Evolutionary conservation across 2,113 vertebrate genomes (phyloP).

Genomic region (Machaerirhynchus nigripectus): DNA sequence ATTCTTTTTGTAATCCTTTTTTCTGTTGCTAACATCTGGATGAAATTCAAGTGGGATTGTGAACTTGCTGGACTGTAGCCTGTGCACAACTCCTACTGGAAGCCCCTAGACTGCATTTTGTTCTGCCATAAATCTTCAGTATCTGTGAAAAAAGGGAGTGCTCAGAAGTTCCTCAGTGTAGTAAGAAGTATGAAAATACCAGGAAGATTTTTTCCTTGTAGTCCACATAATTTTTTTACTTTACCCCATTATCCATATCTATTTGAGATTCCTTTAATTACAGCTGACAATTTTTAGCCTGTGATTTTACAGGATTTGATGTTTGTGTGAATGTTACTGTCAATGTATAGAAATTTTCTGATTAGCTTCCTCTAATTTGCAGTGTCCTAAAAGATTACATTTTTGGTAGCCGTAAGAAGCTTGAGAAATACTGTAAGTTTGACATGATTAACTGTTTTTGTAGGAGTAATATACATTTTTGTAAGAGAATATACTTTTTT

Average conservation of each 20-base stretch:
- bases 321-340: neutral
- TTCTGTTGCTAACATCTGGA: constrained; percentile 43
- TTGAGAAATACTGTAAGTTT: neutral
- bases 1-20: constrained; percentile 23
- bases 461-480: neutral
- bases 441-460: neutral
- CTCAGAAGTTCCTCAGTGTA: neutral
- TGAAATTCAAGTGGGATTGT: constrained; percentile 38
- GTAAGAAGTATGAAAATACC: neutral
- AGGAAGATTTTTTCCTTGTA: neutral
- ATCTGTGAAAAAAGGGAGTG: neutral
- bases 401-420: neutral
- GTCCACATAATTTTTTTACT: neutral
- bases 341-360: neutral
- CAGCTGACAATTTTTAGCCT: neutral
- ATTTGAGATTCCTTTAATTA: neutral
- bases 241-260: neutral
- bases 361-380: neutral
- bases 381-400: neutral
- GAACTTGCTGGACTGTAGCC: constrained; percentile 12
- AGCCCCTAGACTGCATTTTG: neutral
- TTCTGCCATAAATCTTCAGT: neutral
- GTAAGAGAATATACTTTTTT: neutral
- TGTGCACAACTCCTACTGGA: constrained; percentile 29
- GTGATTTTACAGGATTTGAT: neutral